phyloP scores from a whole-genome alignment of 1,140 invertebrate species.

The Trichoplusia ni region DNA sequence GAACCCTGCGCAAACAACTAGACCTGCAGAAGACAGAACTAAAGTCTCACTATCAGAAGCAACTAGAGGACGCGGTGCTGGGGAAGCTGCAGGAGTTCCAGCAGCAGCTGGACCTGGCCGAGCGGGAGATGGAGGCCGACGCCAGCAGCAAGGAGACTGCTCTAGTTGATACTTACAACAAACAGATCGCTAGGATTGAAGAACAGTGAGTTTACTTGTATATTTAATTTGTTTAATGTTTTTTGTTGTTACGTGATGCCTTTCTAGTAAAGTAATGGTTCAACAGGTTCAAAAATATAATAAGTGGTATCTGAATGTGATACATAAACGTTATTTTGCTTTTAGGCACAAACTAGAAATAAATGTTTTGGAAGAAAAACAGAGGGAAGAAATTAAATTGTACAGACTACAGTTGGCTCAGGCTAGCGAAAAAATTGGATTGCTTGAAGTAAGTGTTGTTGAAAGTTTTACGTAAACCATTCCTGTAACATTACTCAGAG shows the following conservation, averaged over 20 bases:
- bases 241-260: no score
- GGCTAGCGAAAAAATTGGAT: conserved; percentile 83
- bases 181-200: conserved; percentile 87
- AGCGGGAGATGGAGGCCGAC: conserved; percentile 84
- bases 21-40: conserved; percentile 86
- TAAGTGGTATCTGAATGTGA: no score
- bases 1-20: conserved; percentile 80
- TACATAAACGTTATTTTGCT: conserved; percentile 46
- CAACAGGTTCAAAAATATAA: no score
- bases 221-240: neutral
- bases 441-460: conserved; percentile 82
- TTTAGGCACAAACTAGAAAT: conserved; percentile 87
- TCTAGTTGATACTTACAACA: conserved; percentile 86
- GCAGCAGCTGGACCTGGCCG: conserved; percentile 86
- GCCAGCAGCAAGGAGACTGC: conserved; percentile 85
- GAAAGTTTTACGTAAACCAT: no score
- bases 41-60: conserved; percentile 89
- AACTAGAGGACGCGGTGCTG: conserved; percentile 89
- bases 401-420: conserved; percentile 86
- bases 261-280: no score
- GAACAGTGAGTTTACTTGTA: conserved; percentile 84
- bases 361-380: conserved; percentile 88
- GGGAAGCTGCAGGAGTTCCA: conserved; percentile 90
- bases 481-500: no score
- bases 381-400: conserved; percentile 87